Conservation (phyloP, 2,797 vertebrate species). For the Huso huso region DNA sequence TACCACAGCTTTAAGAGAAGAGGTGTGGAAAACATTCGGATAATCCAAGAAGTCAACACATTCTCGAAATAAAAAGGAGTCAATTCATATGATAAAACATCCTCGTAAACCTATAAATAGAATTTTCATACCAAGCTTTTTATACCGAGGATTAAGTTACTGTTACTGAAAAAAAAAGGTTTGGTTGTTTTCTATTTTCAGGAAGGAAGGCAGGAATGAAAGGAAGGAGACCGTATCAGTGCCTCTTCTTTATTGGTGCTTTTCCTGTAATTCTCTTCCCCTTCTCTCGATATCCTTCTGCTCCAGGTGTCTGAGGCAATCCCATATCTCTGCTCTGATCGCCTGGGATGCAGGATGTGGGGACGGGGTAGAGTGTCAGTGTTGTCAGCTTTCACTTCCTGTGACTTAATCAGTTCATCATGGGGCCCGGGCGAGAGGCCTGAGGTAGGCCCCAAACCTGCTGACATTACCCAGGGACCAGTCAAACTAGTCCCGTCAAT, state of each 20-base stretch:
- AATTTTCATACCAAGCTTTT: neutral
- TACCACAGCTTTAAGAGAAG: too few relatives aligned
- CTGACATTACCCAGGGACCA: constrained; percentile 44
- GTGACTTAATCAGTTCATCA: constrained; percentile 73
- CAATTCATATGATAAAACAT: too few relatives aligned
- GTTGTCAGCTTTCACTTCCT: constrained; percentile 76
- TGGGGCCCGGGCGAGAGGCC: constrained; percentile 44
- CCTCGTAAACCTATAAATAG: too few relatives aligned
- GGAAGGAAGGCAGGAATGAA: neutral
- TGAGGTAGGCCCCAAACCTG: constrained; percentile 28
- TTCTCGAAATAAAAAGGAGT: too few relatives aligned
- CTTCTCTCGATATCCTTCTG: constrained; percentile 56
- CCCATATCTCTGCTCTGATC: constrained; percentile 50
- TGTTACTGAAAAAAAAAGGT: constrained; percentile 10
- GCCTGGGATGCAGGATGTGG: constrained; percentile 61
- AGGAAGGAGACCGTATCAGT: neutral
- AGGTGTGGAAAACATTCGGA: too few relatives aligned
- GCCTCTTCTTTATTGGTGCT: neutral
- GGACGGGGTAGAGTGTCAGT: constrained; percentile 61
- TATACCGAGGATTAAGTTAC: neutral
- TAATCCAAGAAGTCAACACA: too few relatives aligned
- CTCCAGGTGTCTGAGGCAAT: constrained; percentile 49
- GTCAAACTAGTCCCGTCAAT: constrained; percentile 32
- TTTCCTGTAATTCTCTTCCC: neutral
- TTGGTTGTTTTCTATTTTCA: constrained; percentile 24